phyloP scores from a whole-genome alignment of 1,140 invertebrate species.

The Drosophila lacertosa region DNA sequence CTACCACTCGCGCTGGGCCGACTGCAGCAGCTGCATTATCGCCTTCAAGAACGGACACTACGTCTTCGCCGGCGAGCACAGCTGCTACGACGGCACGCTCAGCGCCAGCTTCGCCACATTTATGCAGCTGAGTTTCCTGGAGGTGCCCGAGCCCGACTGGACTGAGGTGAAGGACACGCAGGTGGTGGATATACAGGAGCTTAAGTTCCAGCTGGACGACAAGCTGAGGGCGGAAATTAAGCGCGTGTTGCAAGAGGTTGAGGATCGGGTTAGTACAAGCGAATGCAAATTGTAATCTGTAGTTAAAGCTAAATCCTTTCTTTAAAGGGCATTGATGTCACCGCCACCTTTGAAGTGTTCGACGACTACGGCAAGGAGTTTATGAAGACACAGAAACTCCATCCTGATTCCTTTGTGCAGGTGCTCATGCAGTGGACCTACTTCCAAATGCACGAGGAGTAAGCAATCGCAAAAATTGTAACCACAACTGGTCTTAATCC shows the following conservation, averaged over 20 bases:
- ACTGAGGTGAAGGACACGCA: conserved; percentile 23
- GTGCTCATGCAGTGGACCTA: conserved; percentile 88
- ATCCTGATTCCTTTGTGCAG: conserved; percentile 88
- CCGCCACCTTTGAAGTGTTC: conserved; percentile 82
- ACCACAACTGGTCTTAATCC: not conserved
- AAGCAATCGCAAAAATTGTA: conserved; percentile 8
- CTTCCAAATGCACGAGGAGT: conserved; percentile 85
- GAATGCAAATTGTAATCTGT: not conserved
- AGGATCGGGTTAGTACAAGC: conserved; percentile 50
- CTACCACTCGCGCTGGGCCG: conserved; percentile 85
- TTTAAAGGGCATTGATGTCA: conserved; percentile 83
- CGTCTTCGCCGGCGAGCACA: conserved; percentile 84
- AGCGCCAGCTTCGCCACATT: conserved; percentile 83
- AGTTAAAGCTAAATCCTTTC: not conserved
- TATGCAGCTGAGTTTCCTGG: conserved; percentile 81
- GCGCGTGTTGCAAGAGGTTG: conserved; percentile 62
- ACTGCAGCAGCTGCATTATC: conserved; percentile 85
- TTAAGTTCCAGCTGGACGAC: conserved; percentile 74
- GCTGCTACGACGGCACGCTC: conserved; percentile 86
- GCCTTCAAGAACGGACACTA: conserved; percentile 85
- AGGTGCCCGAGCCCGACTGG: conserved; percentile 69
- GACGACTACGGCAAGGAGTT: conserved; percentile 86
- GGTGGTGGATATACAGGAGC: conserved; percentile 53
- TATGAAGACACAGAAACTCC: conserved; percentile 84
- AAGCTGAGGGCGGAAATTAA: conserved; percentile 62